phyloP scores from a whole-genome alignment of 64 coral and sea anemone species.

The Montipora capricornis region DNA sequence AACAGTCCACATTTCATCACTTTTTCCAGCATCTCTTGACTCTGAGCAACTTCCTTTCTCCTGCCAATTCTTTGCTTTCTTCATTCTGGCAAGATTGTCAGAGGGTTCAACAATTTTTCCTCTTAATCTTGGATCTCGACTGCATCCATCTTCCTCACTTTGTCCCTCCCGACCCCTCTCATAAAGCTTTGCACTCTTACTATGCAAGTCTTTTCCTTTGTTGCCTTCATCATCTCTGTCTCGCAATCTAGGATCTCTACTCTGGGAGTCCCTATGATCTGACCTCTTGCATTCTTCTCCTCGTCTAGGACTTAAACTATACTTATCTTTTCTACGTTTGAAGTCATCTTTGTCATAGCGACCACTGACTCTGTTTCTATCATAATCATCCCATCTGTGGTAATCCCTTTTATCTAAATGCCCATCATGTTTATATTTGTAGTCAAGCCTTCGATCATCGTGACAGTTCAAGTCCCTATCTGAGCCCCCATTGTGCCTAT shows the following conservation, averaged over 20 bases:
- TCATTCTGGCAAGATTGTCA: not conserved
- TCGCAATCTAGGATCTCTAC: slow-evolving; percentile 19
- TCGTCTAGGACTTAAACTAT: slow-evolving; percentile 81
- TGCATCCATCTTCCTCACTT: slow-evolving; percentile 14
- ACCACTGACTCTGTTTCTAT: slow-evolving; percentile 57
- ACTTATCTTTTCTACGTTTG: slow-evolving; percentile 70
- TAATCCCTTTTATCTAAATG: slow-evolving; percentile 55
- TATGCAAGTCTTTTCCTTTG: not conserved
- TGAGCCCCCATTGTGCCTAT: not conserved
- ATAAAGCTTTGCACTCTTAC: not conserved
- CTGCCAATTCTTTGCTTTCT: not conserved
- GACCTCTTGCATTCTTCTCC: slow-evolving; percentile 54
- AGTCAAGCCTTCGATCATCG: slow-evolving; percentile 72
- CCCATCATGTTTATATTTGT: slow-evolving; percentile 53
- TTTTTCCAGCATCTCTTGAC: not conserved
- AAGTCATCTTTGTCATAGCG: slow-evolving; percentile 71
- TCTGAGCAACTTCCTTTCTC: not conserved
- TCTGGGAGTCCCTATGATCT: not conserved
- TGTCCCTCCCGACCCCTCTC: slow-evolving; percentile 23
- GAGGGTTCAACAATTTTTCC: slow-evolving; percentile 15
- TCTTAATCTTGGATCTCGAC: slow-evolving; percentile 28
- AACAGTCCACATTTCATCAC: not conserved
- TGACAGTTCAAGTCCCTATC: slow-evolving; percentile 57
- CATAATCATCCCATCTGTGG: slow-evolving; percentile 74
- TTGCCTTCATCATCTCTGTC: slow-evolving; percentile 24